These are phyloP conservation scores for Drosophila micromelanica DNA, from an alignment of 1,140 invertebrate species.

Conservation along the genomic window DNA sequence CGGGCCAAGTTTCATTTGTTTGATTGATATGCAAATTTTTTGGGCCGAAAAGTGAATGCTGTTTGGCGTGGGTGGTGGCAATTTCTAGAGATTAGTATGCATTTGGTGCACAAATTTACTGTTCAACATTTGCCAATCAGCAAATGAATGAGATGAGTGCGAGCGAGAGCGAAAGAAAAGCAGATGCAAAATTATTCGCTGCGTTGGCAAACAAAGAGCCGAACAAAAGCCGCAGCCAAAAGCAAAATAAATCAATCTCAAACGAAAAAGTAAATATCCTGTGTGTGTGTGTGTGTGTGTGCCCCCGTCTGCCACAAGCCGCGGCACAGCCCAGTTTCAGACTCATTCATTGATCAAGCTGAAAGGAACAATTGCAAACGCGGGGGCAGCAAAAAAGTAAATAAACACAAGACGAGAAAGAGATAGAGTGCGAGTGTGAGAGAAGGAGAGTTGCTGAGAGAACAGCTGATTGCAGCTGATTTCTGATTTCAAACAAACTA, in stretches of 20 bases:
- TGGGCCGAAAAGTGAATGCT: slow-evolving; percentile 21
- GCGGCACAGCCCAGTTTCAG: slow-evolving; percentile 3
- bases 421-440: not conserved
- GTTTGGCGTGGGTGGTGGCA: slow-evolving; percentile 6
- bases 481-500: slow-evolving; percentile 38
- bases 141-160: not conserved
- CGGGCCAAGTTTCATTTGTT: slow-evolving; percentile 34
- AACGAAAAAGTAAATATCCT: slow-evolving; percentile 78
- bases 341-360: slow-evolving; percentile 46
- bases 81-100: slow-evolving; percentile 57
- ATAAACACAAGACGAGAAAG: slow-evolving; percentile 62
- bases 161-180: not conserved
- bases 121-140: slow-evolving; percentile 10
- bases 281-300: slow-evolving; percentile 39
- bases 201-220: slow-evolving; percentile 58
- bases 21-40: slow-evolving; percentile 64
- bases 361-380: slow-evolving; percentile 18
- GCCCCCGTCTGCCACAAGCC: not conserved
- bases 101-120: slow-evolving; percentile 46
- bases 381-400: slow-evolving; percentile 56
- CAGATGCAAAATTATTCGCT: slow-evolving; percentile 62
- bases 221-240: slow-evolving; percentile 32
- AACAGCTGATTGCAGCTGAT: slow-evolving; percentile 81
- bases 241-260: slow-evolving; percentile 72
- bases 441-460: slow-evolving; percentile 8